A percentile compares a stretch with the other conserved stretches of the same genome.
phyloP scores from a whole-genome alignment of 2,888 invertebrate species.

The Phyllotreta cruciferae region DNA sequence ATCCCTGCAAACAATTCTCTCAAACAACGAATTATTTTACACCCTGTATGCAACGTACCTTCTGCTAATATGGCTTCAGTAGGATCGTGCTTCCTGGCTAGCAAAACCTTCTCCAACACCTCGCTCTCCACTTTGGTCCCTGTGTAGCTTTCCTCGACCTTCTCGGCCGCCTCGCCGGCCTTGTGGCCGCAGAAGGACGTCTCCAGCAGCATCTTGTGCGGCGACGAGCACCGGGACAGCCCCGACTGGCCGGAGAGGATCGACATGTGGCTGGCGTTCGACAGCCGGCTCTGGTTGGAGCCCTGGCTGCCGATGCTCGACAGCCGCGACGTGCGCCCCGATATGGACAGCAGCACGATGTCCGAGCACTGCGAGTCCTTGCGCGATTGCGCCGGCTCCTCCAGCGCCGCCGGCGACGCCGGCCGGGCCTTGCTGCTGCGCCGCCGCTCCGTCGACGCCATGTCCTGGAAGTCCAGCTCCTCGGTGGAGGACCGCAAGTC shows the following conservation, averaged over 20 bases:
- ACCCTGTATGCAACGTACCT: constrained; percentile 55
- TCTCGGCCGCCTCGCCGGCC: constrained; percentile 58
- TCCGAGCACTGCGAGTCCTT: constrained; percentile 71
- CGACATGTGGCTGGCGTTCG: constrained; percentile 66
- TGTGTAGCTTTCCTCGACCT: constrained; percentile 42
- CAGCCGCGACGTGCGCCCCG: constrained; percentile 81
- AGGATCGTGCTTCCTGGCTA: constrained; percentile 70
- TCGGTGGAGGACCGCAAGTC: constrained; percentile 88
- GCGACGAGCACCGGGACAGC: constrained; percentile 79
- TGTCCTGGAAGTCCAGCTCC: constrained; percentile 84
- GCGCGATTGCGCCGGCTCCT: constrained; percentile 60
- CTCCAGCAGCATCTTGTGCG: constrained; percentile 89
- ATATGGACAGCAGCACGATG: constrained; percentile 75
- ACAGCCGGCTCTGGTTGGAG: constrained; percentile 58
- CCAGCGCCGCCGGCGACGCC: constrained; percentile 52
- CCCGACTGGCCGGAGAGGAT: constrained; percentile 65
- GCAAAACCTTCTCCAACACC: constrained; percentile 65
- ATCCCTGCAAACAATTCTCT: constrained; percentile 34
- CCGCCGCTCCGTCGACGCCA: constrained; percentile 48
- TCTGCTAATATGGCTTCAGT: constrained; percentile 71
- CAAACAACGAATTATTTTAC: background rate
- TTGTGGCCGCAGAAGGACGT: constrained; percentile 91
- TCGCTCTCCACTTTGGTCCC: constrained; percentile 58
- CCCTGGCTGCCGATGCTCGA: constrained; percentile 85
- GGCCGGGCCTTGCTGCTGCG: constrained; percentile 54